Evolutionary conservation across 2,797 vertebrate genomes (phyloP).

Genomic region (Nannoperca obscura): DNA sequence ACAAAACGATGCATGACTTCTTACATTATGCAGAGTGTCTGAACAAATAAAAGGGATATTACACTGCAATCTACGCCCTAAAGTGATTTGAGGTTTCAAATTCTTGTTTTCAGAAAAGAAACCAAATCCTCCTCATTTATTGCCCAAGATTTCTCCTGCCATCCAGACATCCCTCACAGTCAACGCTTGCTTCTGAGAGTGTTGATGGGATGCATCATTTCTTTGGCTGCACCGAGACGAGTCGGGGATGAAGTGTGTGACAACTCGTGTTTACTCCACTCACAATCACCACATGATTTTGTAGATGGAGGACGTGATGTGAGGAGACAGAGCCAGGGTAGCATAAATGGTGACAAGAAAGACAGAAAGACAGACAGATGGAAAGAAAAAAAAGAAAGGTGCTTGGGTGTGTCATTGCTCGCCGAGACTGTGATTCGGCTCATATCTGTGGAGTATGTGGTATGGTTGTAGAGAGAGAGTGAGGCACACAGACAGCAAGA

Average conservation of each 20-base stretch:
- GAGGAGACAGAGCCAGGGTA: conserved; percentile 1
- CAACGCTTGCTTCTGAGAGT: conserved; percentile 23
- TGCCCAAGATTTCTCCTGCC: conserved; percentile 58
- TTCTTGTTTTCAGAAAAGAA: conserved; percentile 29
- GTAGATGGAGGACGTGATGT: conserved; percentile 20
- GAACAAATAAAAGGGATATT: conserved; percentile 50
- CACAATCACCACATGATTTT: conserved; percentile 32
- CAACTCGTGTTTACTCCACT: conserved; percentile 63
- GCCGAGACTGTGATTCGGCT: conserved; percentile 55
- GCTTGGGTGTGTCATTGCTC: conserved; percentile 31
- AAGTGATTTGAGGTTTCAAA: conserved; percentile 42
- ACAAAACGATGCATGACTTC: conserved; percentile 36
- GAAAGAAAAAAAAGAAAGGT: conserved; percentile 18
- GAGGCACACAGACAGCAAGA: neutral
- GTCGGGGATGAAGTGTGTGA: conserved; percentile 44
- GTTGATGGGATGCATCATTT: conserved; percentile 56
- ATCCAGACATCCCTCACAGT: conserved; percentile 29
- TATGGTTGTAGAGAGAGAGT: conserved; percentile 32
- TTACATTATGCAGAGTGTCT: conserved; percentile 11
- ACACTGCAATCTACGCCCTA: conserved; percentile 16
- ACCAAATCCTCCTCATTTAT: conserved; percentile 47
- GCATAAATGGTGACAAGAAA: conserved; percentile 24
- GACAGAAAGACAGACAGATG: neutral
- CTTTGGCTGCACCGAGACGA: conserved; percentile 40
- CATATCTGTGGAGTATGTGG: conserved; percentile 52